A percentile compares a stretch with the other conserved stretches of the same genome.
Conservation (phyloP, 2,797 vertebrate species). For the Clarias pachynema region DNA sequence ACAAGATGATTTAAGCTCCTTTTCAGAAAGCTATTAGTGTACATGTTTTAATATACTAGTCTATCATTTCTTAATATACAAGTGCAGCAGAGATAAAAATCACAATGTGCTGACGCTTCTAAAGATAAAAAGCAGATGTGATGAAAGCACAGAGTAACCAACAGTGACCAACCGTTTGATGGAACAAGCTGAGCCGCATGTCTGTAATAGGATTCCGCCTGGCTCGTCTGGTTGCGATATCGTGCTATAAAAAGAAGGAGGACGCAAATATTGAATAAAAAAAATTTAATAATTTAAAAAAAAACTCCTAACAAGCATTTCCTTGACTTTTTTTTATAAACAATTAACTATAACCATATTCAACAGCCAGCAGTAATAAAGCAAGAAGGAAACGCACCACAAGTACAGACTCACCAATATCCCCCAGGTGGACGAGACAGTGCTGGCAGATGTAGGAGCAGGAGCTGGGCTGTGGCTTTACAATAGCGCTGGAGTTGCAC, state of each 20-base stretch:
- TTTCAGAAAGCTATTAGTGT: not conserved
- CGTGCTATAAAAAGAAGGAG: conserved; percentile 77
- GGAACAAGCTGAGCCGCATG: conserved; percentile 98
- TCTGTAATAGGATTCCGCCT: conserved; percentile 98
- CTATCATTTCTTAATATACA: not conserved
- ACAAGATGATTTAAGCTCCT: not conserved
- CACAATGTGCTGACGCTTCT: not conserved
- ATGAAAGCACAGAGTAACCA: conserved; percentile 1
- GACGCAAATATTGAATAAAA: not conserved
- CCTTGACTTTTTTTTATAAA: not conserved
- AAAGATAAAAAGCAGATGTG: not conserved
- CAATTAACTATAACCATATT: not conserved
- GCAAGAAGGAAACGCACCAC: not conserved
- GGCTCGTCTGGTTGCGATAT: conserved; percentile 99
- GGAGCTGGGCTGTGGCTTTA: conserved; percentile 97
- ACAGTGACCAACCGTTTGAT: conserved; percentile 86
- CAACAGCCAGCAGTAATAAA: not conserved
- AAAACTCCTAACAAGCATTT: not conserved
- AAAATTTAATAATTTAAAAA: not conserved
- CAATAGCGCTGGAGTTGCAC: conserved; percentile 85
- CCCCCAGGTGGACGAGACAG: conserved; percentile 98
- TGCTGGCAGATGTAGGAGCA: conserved; percentile 99
- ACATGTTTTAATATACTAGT: not conserved
- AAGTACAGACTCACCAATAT: conserved; percentile 85
- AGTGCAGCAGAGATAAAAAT: not conserved